These are phyloP conservation scores for Podargus strigoides DNA, from an alignment of 2,797 vertebrate species.

Conservation along the genomic window DNA sequence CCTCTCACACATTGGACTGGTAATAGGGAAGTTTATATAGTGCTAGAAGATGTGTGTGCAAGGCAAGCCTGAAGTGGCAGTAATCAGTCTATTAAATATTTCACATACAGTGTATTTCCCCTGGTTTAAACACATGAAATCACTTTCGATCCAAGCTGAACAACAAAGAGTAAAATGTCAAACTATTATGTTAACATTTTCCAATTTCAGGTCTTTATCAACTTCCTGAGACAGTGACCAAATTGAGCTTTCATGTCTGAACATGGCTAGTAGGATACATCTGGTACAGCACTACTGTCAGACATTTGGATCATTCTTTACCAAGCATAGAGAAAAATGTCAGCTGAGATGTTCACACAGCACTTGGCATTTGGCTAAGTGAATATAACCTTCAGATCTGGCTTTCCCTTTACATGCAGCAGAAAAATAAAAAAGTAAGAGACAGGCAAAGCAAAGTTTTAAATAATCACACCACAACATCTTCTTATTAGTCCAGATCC, in stretches of 20 bases:
- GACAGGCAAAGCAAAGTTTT: not conserved
- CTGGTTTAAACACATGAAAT: not conserved
- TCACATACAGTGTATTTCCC: not conserved
- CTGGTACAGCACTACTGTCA: conserved; percentile 9
- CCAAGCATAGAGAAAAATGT: conserved; percentile 56
- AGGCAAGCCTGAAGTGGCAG: not conserved
- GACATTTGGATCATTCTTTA: conserved; percentile 24
- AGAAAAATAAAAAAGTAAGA: conserved; percentile 13
- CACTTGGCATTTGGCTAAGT: conserved; percentile 60
- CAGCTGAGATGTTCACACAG: conserved; percentile 49
- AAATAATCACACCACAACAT: not conserved
- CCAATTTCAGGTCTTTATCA: conserved; percentile 40
- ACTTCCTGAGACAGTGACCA: conserved; percentile 39
- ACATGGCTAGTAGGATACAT: not conserved
- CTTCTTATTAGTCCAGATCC: not conserved
- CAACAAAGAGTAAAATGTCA: conserved; percentile 27
- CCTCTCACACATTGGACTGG: not conserved
- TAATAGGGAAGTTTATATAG: not conserved
- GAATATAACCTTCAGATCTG: conserved; percentile 53
- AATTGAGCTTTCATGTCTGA: conserved; percentile 23
- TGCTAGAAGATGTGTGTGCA: not conserved
- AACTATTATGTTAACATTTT: conserved; percentile 42
- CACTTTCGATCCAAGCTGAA: not conserved
- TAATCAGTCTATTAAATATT: not conserved
- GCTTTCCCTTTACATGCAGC: not conserved